Base-by-base conservation (phyloP, 1,140 invertebrate species). In the Pachypsylla venusta region DNA sequence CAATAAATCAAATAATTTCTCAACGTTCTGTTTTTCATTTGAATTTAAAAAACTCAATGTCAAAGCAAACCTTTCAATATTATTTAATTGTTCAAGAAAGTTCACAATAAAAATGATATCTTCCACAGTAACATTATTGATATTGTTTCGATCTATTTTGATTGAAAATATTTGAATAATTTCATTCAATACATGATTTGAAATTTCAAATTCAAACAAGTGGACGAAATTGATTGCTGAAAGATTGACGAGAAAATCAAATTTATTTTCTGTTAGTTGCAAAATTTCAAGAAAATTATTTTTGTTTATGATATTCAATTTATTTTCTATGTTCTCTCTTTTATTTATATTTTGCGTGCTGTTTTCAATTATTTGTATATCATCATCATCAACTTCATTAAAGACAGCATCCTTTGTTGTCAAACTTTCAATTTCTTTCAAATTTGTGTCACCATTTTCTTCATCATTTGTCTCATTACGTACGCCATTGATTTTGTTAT, bases 231-330 rank as follows among this genome's bases (percentile, higher is more conserved):
- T n/a, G 22, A 22, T n/a, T 5, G 42, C 42, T 10, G n/a, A n/a
- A 19, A 48, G 22, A 7, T 5, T 5, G 7, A 48, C 22, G 7
- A 48, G 22, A 10, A 22, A 48, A 5, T n/a, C 22, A 3, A 48
- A n/a, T 48, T 48, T 48, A 22, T 48, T 19, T 48, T 48, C 42
- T 5, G 42, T 19, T 48, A 3, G 7, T 7, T 48, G 16, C 16
- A 48, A 48, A n/a, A n/a, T 48, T 7, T 48, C 42, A 10, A 48
- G 42, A n/a, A 48, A 48, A 48, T 48, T 48, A 48, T 48, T 19
- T n/a, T 48, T 48, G 22, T 48, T n/a, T n/a, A n/a, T n/a, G n/a
- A n/a, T n/a, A n/a, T n/a, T n/a, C n/a, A n/a, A n/a, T n/a, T n/a
- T n/a, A n/a, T n/a, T n/a, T n/a, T n/a, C n/a, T n/a, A n/a, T n/a